Evolutionary conservation across 2,797 vertebrate genomes (phyloP).

Genomic region (Falco cherrug): DNA sequence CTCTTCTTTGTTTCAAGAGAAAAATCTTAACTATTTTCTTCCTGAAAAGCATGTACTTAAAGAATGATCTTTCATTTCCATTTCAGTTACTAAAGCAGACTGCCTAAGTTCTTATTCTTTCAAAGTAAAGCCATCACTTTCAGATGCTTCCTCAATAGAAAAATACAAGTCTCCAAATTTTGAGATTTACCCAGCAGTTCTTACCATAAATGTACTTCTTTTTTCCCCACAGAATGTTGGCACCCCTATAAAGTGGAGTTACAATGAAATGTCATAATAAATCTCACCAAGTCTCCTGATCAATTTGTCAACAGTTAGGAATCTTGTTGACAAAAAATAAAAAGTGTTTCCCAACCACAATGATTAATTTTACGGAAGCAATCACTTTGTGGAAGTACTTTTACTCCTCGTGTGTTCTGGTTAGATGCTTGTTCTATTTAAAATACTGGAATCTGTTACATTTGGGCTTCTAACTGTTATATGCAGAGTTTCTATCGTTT

Average conservation of each 20-base stretch:
- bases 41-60: background rate
- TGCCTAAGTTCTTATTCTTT: background rate
- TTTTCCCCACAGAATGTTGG: background rate
- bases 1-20: background rate
- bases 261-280: background rate
- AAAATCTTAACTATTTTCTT: background rate
- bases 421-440: background rate
- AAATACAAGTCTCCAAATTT: background rate
- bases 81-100: background rate
- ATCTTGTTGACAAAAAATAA: background rate
- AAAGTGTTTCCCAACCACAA: background rate
- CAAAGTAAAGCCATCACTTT: background rate
- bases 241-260: background rate
- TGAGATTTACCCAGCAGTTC: background rate
- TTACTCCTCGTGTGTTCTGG: background rate
- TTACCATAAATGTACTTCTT: background rate
- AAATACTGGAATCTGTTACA: background rate
- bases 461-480: background rate
- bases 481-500: slow-evolving; percentile 8
- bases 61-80: background rate
- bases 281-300: background rate
- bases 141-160: background rate
- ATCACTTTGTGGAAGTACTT: background rate
- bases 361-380: background rate
- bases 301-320: background rate